A percentile compares a stretch with the other conserved stretches of the same genome.
Conservation (phyloP, 2,113 vertebrate species). For the Campylomormyrus numenius region DNA sequence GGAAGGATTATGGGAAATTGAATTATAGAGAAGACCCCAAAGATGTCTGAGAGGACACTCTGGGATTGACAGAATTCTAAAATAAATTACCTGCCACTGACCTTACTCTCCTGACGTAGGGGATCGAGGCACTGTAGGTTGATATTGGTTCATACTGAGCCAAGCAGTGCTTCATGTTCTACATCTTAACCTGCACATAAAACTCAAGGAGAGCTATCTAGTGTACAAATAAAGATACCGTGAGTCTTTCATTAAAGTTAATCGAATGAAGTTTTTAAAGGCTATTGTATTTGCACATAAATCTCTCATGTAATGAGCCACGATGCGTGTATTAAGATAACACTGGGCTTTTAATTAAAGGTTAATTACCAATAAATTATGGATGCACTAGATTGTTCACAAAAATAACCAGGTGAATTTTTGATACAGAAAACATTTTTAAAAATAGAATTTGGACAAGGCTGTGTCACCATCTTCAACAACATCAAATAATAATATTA, state of each 20-base stretch:
- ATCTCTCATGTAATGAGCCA: constrained; percentile 54
- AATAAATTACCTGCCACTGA: constrained; percentile 1
- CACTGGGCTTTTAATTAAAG: constrained; percentile 59
- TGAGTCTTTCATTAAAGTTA: constrained; percentile 40
- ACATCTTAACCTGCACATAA: background rate
- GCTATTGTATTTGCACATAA: constrained; percentile 56
- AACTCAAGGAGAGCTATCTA: constrained; percentile 31
- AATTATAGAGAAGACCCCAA: background rate
- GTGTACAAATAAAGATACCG: constrained; percentile 20
- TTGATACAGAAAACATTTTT: background rate
- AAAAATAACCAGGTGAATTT: constrained; percentile 21
- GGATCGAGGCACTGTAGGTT: background rate
- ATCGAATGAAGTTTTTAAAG: constrained; percentile 58
- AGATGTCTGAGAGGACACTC: background rate
- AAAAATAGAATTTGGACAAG: background rate
- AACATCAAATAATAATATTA: background rate
- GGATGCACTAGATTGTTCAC: constrained; percentile 28
- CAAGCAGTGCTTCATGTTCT: background rate
- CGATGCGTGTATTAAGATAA: constrained; percentile 57
- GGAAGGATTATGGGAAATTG: background rate
- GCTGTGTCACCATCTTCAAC: background rate
- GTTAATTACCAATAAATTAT: constrained; percentile 53
- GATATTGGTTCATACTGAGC: background rate
- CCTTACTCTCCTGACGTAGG: background rate
- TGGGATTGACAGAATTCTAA: constrained; percentile 9